A percentile compares a stretch with the other conserved stretches of the same genome.
Conservation (phyloP, 2,888 invertebrate genomes). For the Drosophila kuntzei region DNA sequence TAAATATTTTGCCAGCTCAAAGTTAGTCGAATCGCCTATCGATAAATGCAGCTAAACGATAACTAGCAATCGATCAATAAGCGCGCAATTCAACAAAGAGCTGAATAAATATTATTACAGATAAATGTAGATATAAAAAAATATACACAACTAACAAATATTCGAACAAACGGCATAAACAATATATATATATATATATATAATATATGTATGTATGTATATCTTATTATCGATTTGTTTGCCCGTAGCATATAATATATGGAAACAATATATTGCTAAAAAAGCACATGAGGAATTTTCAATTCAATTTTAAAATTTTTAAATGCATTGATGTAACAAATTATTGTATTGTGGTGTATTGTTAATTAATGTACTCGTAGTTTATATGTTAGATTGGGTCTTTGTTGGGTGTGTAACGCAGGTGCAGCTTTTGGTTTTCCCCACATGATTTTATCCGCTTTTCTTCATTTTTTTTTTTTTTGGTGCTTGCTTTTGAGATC, state of each 20-base stretch:
- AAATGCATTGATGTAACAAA: slow-evolving; percentile 75
- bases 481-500: slow-evolving; percentile 58
- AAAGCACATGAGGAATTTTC: slow-evolving; percentile 73
- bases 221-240: slow-evolving; percentile 35
- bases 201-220: neutral
- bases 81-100: slow-evolving; percentile 12
- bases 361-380: slow-evolving; percentile 12
- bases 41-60: slow-evolving; percentile 43
- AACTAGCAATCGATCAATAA: slow-evolving; percentile 7
- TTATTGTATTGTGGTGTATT: slow-evolving; percentile 19
- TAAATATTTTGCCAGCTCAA: slow-evolving; percentile 1
- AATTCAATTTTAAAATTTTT: slow-evolving; percentile 66
- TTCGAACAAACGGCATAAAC: slow-evolving; percentile 41
- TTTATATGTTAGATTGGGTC: slow-evolving; percentile 11
- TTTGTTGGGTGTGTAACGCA: slow-evolving; percentile 9
- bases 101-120: slow-evolving; percentile 15
- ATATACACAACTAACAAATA: slow-evolving; percentile 27
- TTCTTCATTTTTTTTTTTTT: slow-evolving; percentile 23
- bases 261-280: slow-evolving; percentile 52
- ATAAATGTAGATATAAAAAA: slow-evolving; percentile 4
- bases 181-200: slow-evolving; percentile 14
- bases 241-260: slow-evolving; percentile 27
- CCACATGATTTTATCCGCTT: neutral
- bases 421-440: neutral
- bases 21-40: slow-evolving; percentile 11